These are phyloP conservation scores for Peromyscus attwateri DNA, from an alignment of 2,797 vertebrate genomes.

Conservation along the genomic window DNA sequence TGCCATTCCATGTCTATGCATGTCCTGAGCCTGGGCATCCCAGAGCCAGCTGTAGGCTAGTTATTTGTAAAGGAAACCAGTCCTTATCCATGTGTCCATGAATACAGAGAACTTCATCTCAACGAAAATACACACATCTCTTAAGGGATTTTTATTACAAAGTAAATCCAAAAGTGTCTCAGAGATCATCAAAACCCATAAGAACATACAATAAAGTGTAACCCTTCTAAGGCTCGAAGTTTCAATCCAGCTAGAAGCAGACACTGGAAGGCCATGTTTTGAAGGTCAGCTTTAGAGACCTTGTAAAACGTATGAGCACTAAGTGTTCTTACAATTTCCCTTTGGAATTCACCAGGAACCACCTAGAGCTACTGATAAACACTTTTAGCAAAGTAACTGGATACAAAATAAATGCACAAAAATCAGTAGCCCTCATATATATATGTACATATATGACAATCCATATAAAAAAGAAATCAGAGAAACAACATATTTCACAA, in stretches of 20 bases:
- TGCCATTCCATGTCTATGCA: background rate
- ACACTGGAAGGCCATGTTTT: background rate
- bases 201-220: slow-evolving; percentile 30
- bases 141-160: slow-evolving; percentile 50
- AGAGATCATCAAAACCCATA: slow-evolving; percentile 28
- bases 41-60: slow-evolving; percentile 36
- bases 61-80: slow-evolving; percentile 69
- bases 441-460: background rate
- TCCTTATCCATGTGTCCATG: slow-evolving; percentile 28
- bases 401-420: background rate
- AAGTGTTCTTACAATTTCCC: background rate
- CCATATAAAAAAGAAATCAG: background rate
- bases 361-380: background rate
- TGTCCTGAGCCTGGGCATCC: background rate
- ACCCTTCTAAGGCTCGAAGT: background rate
- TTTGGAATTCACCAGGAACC: background rate
- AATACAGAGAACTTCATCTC: slow-evolving; percentile 46
- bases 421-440: background rate
- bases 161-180: slow-evolving; percentile 44
- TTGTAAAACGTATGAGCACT: background rate
- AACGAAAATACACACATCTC: slow-evolving; percentile 13
- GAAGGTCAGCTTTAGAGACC: slow-evolving; percentile 14
- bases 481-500: background rate
- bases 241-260: background rate
- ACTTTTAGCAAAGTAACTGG: background rate